Base-by-base conservation (phyloP, 2,113 vertebrate species). In the Sakesphorus luctuosus region DNA sequence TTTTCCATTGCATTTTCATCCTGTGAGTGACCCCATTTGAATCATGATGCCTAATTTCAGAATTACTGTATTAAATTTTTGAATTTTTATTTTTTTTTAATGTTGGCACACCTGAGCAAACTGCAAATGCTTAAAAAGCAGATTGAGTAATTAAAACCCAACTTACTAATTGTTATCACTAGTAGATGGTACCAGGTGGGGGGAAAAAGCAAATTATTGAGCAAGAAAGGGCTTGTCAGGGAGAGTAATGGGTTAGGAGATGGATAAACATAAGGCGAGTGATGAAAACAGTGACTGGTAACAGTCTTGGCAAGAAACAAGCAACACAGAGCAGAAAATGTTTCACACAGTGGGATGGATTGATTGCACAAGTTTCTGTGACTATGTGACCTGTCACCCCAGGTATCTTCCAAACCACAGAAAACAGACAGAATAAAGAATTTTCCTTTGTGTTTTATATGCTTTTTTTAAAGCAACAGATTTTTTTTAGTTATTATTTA, bases 181-280 rank as follows among this genome's bases (percentile, higher is more conserved):
- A 80, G 49, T 86, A 58, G 49, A 71, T 87, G 40, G 76, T 76
- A 89, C 88, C 44, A 56, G 67, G 44, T 61, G 8, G 25, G 2
- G 7, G 58, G 44, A 73, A 76, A 71, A 47, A 46, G 40, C 35
- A 84, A 84, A 69, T 96, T 78, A 94, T 96, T 97, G 93, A 58
- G 58, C 78, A 95, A 93, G 88, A 85, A 93, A 86, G 87, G 63
- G 63, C 90, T 95, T 80, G 96, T 93, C 75, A 84, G 74, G 55
- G 50, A 89, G 73, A 93, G 77, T 76, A 87, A 82, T 91, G 96
- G 97, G 46, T 94, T 89, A 95, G 59, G 46, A 93, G 94, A 62
- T 43, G 46, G 79, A 94, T 97, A 96, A 94, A 94, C 88, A 97
- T 59, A 69, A 85, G 81, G n/a, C 3, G 44, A 94, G 92, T 94